These are phyloP conservation scores for Nothura maculosa DNA, from an alignment of 2,797 vertebrate species.

Conservation along the genomic window DNA sequence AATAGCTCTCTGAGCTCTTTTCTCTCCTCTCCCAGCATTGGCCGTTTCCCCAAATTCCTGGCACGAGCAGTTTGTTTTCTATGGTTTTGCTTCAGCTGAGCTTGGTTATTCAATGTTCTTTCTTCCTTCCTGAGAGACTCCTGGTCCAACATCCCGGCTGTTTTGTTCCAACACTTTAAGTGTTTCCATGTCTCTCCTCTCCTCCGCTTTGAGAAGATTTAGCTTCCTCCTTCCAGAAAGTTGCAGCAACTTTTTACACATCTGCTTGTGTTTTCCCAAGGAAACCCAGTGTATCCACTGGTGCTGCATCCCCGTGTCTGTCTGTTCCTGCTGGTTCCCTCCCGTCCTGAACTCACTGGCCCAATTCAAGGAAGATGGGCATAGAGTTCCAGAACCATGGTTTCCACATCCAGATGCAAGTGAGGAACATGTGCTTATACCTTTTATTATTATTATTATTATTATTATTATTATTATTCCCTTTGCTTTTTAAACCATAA, in stretches of 20 bases:
- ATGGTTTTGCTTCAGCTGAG: constrained; percentile 39
- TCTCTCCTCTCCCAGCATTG: not conserved
- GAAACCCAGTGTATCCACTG: not conserved
- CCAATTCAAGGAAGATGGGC: not conserved
- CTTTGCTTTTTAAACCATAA: not conserved
- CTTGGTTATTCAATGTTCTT: not conserved
- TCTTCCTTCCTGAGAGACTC: not conserved
- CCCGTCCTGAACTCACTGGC: not conserved
- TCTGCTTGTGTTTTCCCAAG: not conserved
- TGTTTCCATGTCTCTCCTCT: not conserved
- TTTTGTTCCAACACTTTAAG: constrained; percentile 4
- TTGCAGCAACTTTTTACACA: not conserved
- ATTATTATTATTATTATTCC: too few species aligned
- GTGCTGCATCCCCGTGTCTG: rapidly evolving
- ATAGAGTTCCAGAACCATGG: not conserved
- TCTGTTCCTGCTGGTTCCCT: not conserved
- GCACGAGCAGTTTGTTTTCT: constrained; percentile 14
- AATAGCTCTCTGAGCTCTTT: not conserved
- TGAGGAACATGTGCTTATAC: not conserved
- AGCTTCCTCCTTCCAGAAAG: not conserved
- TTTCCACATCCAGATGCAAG: not conserved
- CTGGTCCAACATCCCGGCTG: not conserved
- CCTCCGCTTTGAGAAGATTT: not conserved
- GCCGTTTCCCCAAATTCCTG: constrained; percentile 12
- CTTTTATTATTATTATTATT: not conserved